phyloP scores from a whole-genome alignment of 2,888 invertebrate genomes.

The Apotomis turbidana region DNA sequence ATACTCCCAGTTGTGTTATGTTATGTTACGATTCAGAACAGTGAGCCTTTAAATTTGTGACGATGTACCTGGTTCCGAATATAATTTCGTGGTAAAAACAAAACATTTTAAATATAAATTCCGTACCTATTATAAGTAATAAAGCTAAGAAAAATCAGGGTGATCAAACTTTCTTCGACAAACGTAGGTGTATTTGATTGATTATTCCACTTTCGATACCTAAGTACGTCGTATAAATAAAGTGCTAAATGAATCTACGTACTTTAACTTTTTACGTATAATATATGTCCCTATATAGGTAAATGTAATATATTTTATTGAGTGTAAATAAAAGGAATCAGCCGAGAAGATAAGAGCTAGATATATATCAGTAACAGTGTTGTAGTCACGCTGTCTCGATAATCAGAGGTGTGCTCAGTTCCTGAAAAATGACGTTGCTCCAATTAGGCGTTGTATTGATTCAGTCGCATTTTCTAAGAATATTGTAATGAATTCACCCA shows the following conservation, averaged over 20 bases:
- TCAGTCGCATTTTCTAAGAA: conserved; percentile 19
- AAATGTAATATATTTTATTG: neutral
- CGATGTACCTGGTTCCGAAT: too few relatives aligned
- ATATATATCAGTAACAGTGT: neutral
- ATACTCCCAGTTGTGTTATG: too few relatives aligned
- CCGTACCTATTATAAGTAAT: neutral
- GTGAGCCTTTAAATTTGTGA: too few relatives aligned
- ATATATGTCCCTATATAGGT: too few relatives aligned
- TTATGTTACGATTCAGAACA: too few relatives aligned
- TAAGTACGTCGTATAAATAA: conserved; percentile 10
- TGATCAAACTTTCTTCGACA: conserved; percentile 18
- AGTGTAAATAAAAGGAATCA: conserved; percentile 9
- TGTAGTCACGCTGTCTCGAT: conserved; percentile 24
- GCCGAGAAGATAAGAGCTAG: conserved; percentile 14
- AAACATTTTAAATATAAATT: neutral
- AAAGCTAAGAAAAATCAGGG: neutral
- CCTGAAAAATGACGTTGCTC: conserved; percentile 22
- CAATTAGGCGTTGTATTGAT: neutral
- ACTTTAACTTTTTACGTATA: conserved; percentile 1
- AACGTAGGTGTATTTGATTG: conserved; percentile 32
- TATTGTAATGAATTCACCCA: neutral
- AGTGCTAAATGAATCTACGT: neutral
- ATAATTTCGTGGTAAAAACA: too few relatives aligned
- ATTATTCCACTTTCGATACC: conserved; percentile 20
- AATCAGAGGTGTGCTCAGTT: conserved; percentile 19